Evolutionary conservation across 1,140 invertebrate genomes (phyloP).

Genomic region (Bombus vancouverensis): DNA sequence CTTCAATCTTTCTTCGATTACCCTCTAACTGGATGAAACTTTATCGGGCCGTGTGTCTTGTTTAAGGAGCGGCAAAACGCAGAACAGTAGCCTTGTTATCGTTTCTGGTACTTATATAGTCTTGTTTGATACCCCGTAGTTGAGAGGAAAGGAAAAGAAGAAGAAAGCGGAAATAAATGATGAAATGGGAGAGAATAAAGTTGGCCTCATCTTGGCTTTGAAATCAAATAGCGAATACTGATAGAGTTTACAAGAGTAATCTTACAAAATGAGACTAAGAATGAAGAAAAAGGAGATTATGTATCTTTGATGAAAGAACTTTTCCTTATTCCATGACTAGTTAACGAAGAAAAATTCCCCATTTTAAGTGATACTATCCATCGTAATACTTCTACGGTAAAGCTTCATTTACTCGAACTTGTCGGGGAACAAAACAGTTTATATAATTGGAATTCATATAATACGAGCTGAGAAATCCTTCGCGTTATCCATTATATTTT

Average conservation of each 20-base stretch:
- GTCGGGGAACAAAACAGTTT: neutral
- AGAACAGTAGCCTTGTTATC: neutral
- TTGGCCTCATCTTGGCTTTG: neutral
- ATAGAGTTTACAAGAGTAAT: neutral
- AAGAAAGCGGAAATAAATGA: neutral
- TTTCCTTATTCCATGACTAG: neutral
- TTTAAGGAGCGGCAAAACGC: slow-evolving; percentile 9
- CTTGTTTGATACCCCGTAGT: neutral
- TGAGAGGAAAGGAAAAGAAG: neutral
- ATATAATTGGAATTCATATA: neutral
- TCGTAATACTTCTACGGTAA: neutral
- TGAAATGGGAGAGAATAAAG: neutral
- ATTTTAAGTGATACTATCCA: neutral
- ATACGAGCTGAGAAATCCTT: too few relatives aligned
- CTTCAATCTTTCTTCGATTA: neutral
- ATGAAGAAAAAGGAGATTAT: neutral
- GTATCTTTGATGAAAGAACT: neutral
- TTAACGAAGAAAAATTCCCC: neutral
- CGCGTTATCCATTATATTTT: neutral
- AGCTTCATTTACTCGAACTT: neutral
- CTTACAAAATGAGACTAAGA: neutral
- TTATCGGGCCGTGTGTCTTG: neutral
- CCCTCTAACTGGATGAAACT: neutral
- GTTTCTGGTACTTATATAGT: neutral
- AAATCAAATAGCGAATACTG: neutral